Evolutionary conservation across 2,888 invertebrate species (phyloP).

Genomic region (Alsophila aescularia): DNA sequence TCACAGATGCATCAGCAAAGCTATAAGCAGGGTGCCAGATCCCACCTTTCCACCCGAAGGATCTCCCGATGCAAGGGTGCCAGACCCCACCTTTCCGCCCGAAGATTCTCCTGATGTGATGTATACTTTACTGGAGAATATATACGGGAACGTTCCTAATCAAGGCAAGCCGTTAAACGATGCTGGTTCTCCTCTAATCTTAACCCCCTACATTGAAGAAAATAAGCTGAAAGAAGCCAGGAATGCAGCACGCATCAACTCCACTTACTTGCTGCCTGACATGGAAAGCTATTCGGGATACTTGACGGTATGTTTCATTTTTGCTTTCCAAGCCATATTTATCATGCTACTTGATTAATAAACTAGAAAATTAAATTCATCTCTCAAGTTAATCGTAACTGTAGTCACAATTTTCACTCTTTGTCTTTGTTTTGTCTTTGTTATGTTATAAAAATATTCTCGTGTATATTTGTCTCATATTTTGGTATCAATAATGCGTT

Average conservation of each 20-base stretch:
- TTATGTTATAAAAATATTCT: too few species aligned
- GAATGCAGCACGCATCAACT: constrained; percentile 69
- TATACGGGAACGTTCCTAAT: constrained; percentile 45
- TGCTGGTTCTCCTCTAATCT: constrained; percentile 80
- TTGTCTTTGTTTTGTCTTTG: too few species aligned
- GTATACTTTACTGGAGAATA: not conserved
- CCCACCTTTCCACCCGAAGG: constrained; percentile 77
- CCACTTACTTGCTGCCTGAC: constrained; percentile 67
- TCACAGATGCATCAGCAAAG: constrained; percentile 52
- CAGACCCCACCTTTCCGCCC: constrained; percentile 73
- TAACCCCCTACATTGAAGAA: constrained; percentile 82
- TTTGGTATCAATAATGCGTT: too few species aligned
- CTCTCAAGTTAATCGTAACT: too few species aligned
- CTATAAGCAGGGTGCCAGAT: constrained; percentile 52
- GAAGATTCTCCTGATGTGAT: constrained; percentile 63
- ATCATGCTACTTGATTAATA: too few species aligned
- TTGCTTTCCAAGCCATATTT: too few species aligned
- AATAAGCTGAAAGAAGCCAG: constrained; percentile 80
- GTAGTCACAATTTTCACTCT: too few species aligned
- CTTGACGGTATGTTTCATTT: constrained; percentile 61
- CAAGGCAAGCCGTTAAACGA: constrained; percentile 47
- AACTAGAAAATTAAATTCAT: not conserved
- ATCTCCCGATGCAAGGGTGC: constrained; percentile 55
- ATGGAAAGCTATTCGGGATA: constrained; percentile 81
- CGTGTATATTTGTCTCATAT: too few species aligned